Evolutionary conservation across 2,797 vertebrate genomes (phyloP).

Genomic region (Falco columbarius): DNA sequence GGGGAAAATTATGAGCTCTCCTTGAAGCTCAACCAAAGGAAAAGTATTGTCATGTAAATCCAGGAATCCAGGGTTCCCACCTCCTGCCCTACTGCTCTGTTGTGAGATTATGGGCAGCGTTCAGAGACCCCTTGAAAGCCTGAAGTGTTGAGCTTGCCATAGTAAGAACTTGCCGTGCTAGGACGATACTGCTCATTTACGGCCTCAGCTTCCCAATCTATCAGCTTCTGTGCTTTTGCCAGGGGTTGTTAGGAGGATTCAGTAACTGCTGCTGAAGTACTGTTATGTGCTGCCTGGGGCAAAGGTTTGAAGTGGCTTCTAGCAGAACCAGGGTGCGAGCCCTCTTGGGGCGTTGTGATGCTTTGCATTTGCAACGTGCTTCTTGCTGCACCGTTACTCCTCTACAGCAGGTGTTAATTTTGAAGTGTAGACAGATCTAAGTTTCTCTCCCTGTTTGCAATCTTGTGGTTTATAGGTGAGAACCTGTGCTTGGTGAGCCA

Average conservation of each 20-base stretch:
- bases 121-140: background rate
- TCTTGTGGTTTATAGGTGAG: background rate
- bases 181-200: background rate
- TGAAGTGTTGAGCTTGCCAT: background rate
- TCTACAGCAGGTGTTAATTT: background rate
- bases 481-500: background rate
- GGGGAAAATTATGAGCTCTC: background rate
- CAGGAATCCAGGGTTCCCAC: background rate
- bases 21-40: background rate
- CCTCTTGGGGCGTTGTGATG: accelerated
- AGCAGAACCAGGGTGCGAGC: background rate
- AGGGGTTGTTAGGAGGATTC: background rate
- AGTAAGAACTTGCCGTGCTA: background rate
- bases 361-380: accelerated
- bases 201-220: background rate
- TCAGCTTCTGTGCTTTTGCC: background rate
- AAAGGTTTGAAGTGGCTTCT: background rate
- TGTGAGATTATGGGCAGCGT: background rate
- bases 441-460: background rate
- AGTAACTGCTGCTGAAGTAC: background rate
- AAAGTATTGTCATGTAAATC: accelerated
- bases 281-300: background rate
- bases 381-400: background rate
- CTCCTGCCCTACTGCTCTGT: background rate
- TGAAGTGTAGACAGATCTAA: background rate